Conservation (phyloP, 2,113 vertebrate species). For the Hiodon alosoides region DNA sequence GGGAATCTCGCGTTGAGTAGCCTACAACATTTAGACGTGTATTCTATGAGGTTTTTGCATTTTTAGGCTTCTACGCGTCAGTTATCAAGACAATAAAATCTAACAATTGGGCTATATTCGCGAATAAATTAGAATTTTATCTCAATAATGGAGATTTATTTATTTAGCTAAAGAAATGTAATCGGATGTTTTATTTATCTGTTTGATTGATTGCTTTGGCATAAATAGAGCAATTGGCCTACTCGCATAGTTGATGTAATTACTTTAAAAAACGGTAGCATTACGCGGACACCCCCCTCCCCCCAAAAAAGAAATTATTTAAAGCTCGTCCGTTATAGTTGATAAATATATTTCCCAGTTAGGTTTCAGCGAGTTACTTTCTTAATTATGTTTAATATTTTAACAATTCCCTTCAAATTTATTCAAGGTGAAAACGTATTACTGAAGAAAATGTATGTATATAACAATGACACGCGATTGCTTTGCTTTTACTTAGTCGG, state of each 20-base stretch:
- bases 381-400: no score
- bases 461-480: no score
- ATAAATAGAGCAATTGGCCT: not conserved
- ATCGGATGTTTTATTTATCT: not conserved
- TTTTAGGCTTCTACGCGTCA: constrained; percentile 5
- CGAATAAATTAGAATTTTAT: not conserved
- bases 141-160: not conserved
- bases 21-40: not conserved
- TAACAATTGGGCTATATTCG: not conserved
- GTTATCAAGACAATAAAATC: constrained; percentile 1
- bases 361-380: no score
- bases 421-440: no score
- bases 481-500: no score
- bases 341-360: no score
- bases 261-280: not conserved
- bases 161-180: constrained; percentile 11
- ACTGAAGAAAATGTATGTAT: no score
- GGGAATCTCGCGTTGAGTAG: not conserved
- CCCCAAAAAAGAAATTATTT: no score
- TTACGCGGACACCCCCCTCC: not conserved
- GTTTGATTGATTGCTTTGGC: constrained; percentile 6
- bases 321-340: no score
- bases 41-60: not conserved
- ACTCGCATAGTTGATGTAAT: no score
- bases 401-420: no score